These are phyloP conservation scores for Heliopora coerulea DNA, from an alignment of 92 coral and sea anemone species.

Conservation along the genomic window DNA sequence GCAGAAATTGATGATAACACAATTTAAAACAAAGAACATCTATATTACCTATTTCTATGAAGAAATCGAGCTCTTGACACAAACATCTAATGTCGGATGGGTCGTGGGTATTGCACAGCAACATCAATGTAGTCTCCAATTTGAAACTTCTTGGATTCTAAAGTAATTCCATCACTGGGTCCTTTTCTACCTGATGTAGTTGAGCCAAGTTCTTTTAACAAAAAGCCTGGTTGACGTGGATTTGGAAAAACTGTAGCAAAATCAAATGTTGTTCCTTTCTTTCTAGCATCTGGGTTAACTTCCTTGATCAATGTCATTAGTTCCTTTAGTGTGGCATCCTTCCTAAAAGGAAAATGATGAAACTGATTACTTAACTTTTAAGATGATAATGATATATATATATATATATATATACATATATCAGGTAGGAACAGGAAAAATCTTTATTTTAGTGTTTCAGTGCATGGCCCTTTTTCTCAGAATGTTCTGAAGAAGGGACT, in stretches of 20 bases:
- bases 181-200: slow-evolving; percentile 92
- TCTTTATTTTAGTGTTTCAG: too few relatives aligned
- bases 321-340: slow-evolving; percentile 97
- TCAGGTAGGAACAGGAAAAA: too few relatives aligned
- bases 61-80: too few relatives aligned
- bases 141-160: slow-evolving; percentile 95
- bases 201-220: slow-evolving; percentile 86
- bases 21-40: neutral
- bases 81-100: slow-evolving; percentile 15
- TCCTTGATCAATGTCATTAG: slow-evolving; percentile 96
- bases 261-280: slow-evolving; percentile 84
- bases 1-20: too few relatives aligned
- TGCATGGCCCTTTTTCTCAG: too few relatives aligned
- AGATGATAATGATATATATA: too few relatives aligned
- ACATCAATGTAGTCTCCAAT: slow-evolving; percentile 99
- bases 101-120: slow-evolving; percentile 78
- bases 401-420: too few relatives aligned
- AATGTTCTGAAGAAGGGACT: too few relatives aligned
- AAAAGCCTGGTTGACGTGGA: slow-evolving; percentile 86
- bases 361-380: too few relatives aligned
- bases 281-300: slow-evolving; percentile 93
- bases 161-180: slow-evolving; percentile 67
- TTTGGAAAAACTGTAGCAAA: slow-evolving; percentile 97
- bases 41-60: too few relatives aligned
- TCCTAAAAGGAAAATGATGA: slow-evolving; percentile 65